A percentile compares a stretch with the other conserved stretches of the same genome.
Conservation (phyloP, 2,888 invertebrate species). For the Zonitis immaculata region DNA sequence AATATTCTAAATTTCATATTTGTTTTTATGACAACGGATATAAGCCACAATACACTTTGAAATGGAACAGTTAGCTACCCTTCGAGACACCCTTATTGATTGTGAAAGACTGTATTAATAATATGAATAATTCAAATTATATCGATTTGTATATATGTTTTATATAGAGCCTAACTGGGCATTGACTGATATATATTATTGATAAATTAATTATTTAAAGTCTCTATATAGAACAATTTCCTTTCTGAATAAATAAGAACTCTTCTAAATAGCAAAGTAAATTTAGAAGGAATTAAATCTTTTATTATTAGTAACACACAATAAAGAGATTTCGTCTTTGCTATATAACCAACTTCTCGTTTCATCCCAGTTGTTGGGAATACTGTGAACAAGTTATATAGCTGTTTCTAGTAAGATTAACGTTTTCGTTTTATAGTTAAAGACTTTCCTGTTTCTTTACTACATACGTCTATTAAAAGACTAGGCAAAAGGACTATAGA, state of each 20-base stretch:
- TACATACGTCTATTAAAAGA: neutral
- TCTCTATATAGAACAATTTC: too few relatives aligned
- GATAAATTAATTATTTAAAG: too few relatives aligned
- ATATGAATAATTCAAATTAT: neutral
- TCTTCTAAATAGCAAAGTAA: neutral
- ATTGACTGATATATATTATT: too few relatives aligned
- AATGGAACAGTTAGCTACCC: neutral
- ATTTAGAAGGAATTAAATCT: constrained; percentile 16
- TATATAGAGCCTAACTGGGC: too few relatives aligned
- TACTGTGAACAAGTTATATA: constrained; percentile 30
- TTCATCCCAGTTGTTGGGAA: constrained; percentile 22
- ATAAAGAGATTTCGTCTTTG: constrained; percentile 21
- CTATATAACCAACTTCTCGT: too few relatives aligned
- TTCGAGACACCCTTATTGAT: neutral
- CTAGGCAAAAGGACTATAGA: too few relatives aligned
- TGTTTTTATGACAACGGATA: too few relatives aligned
- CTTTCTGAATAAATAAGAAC: neutral
- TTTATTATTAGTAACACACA: constrained; percentile 21
- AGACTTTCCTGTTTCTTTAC: constrained; percentile 20
- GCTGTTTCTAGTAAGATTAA: constrained; percentile 37
- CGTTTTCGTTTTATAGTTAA: constrained; percentile 34
- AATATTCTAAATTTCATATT: too few relatives aligned
- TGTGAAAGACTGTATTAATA: neutral
- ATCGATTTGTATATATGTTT: neutral
- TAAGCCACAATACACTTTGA: neutral